Percentiles rank a stretch among this genome's conserved stretches.
Evolutionary conservation across 2,113 vertebrate genomes (phyloP).

Genomic region (Burhinus oedicnemus): DNA sequence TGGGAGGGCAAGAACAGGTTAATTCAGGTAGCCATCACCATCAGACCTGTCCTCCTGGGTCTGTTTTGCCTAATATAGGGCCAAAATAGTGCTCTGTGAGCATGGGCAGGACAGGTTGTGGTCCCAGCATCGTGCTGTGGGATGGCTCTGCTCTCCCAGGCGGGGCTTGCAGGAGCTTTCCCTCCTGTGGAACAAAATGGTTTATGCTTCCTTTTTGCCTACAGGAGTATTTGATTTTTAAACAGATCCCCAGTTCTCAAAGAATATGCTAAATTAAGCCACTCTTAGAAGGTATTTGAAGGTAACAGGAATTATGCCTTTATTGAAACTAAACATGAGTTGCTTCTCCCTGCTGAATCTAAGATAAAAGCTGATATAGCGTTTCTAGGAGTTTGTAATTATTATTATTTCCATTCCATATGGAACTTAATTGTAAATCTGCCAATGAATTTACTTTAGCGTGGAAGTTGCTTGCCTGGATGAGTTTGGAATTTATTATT

Average conservation of each 20-base stretch:
- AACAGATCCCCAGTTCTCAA: background rate
- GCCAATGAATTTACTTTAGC: conserved; percentile 57
- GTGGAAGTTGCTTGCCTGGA: background rate
- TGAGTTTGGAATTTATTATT: conserved; percentile 69
- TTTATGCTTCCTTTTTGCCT: background rate
- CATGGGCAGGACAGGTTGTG: rapidly evolving
- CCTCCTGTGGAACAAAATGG: rapidly evolving
- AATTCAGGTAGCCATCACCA: background rate
- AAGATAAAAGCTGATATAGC: background rate
- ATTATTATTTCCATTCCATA: conserved; percentile 50
- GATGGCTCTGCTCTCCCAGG: background rate
- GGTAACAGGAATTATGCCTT: background rate
- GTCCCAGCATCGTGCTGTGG: rapidly evolving
- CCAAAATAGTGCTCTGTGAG: rapidly evolving
- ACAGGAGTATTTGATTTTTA: background rate
- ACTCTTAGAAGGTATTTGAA: background rate
- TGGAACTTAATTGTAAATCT: conserved; percentile 75
- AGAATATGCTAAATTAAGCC: background rate
- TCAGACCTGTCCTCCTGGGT: background rate
- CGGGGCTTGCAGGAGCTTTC: background rate
- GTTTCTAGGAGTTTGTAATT: conserved; percentile 42
- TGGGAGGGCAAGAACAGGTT: background rate
- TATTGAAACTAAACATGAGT: conserved; percentile 33
- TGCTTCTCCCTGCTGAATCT: conserved; percentile 30
- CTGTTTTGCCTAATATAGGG: background rate